Base-by-base conservation (phyloP, 2,888 invertebrate genomes). In the Machimus atricapillus region DNA sequence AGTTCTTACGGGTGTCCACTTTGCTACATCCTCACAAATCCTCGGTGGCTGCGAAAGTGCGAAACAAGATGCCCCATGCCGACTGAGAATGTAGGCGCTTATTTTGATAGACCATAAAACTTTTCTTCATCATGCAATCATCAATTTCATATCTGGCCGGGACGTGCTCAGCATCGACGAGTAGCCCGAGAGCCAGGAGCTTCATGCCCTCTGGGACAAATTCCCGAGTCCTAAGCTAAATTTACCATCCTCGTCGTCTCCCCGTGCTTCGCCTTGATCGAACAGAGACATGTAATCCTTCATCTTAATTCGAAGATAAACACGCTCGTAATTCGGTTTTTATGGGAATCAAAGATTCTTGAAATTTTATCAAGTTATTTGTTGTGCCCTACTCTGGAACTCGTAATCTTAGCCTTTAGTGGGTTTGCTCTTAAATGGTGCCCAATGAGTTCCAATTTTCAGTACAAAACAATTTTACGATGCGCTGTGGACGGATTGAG, bases 61-160 rank as follows among this genome's bases (percentile, higher is more conserved):
- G 52, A 79, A 52, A 79, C 23, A 52, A 27, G 19, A 27, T 9
- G 79, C 52, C 56, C 9, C 40, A 46, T 19, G 79, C 52, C 79
- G 31, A 27, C 79, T 52, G 79, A 52, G 52, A 52, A 52, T 79
- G 52, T 79, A 79, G 79, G 79, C 79, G 79, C 79, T 79, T 79
- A 79, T 56, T 79, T 79, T 79, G 46, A 46, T 23, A 79, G 79
- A 79, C 79, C 79, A 79, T 79, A 79, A 79, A 79, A 79, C 52
- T 79, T 79, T 79, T 79, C 79, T 79, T 79, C 79, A 52, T 79
- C 79, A 79, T 79, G 46, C 52, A 78, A 78, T 79, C 79, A 79
- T 79, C 79, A 79, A 79, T 79, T 79, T 79, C 79, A 79, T 79
- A 79, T 79, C 79, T 79, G 79, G 52, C 16, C 31, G 27, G 31